Evolutionary conservation across 2,888 invertebrate species (phyloP).

Genomic region (Ophion ventricosus): DNA sequence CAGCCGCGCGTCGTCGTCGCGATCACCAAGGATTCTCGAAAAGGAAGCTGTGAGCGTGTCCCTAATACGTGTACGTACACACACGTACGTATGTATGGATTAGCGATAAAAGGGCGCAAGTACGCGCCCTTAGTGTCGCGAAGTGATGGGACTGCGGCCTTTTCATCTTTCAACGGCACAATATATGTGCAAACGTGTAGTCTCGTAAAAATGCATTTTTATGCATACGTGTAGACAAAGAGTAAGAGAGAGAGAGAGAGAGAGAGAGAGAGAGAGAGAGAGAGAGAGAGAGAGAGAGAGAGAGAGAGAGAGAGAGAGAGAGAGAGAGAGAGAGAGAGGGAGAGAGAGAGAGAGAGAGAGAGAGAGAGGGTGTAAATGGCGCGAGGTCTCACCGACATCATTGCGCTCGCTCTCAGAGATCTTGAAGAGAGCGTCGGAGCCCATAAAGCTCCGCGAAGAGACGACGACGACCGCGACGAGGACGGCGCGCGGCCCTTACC

Average conservation of each 20-base stretch:
- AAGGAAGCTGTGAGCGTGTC: not conserved
- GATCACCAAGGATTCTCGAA: conserved; percentile 15
- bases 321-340: conserved; percentile 3
- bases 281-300: not conserved
- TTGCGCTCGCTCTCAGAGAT: conserved; percentile 41
- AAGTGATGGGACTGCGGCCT: not conserved
- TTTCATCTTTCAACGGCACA: not conserved
- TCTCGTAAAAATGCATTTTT: conserved; percentile 5
- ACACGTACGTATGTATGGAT: not conserved
- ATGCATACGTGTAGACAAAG: not conserved
- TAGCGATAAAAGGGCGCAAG: not conserved
- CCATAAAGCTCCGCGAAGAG: conserved; percentile 61
- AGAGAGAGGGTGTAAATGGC: conserved; percentile 2
- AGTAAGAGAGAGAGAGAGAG: not conserved
- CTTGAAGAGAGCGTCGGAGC: conserved; percentile 34
- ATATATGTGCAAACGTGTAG: not conserved
- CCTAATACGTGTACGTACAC: not conserved
- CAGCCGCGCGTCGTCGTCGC: conserved; percentile 3
- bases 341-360: not conserved
- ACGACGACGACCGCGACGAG: conserved; percentile 41
- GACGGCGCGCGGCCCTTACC: conserved; percentile 60
- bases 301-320: not conserved
- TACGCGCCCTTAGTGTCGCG: not conserved
- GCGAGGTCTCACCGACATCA: conserved; percentile 40
- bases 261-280: not conserved